Conservation (phyloP, 1,140 invertebrate species). For the Aphaenogaster floridana region DNA sequence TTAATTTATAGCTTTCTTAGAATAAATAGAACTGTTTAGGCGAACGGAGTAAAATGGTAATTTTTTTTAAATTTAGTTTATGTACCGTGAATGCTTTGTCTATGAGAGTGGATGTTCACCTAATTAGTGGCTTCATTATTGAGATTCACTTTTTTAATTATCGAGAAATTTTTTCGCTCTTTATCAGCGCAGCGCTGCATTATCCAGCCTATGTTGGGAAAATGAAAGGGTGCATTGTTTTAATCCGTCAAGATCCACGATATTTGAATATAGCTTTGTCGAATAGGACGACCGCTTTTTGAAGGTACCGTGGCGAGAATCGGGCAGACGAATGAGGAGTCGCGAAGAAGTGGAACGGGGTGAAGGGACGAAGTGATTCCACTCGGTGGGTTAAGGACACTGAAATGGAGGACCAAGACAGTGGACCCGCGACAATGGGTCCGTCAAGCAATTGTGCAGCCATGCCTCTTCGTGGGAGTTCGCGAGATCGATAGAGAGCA, state of each 20-base stretch:
- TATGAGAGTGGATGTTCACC: background rate
- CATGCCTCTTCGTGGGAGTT: conserved; percentile 57
- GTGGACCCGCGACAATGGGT: conserved; percentile 71
- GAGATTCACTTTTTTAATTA: conserved; percentile 8
- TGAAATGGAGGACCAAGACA: conserved; percentile 68
- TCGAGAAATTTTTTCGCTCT: background rate
- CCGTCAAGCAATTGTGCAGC: conserved; percentile 78
- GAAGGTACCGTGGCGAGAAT: conserved; percentile 29
- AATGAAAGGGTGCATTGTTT: background rate
- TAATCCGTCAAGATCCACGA: background rate
- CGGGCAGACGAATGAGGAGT: background rate
- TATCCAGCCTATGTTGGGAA: background rate
- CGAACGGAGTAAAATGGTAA: background rate
- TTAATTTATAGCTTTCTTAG: conserved; percentile 3
- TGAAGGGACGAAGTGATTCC: conserved; percentile 66
- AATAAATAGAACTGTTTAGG: background rate
- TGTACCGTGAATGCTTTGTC: background rate
- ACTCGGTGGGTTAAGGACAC: conserved; percentile 74
- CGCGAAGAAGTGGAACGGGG: background rate
- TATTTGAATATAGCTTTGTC: background rate
- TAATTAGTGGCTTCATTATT: background rate
- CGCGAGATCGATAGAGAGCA: conserved; percentile 67
- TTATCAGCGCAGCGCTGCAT: background rate
- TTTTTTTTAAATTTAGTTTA: background rate
- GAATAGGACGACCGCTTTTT: background rate